Evolutionary conservation across 2,888 invertebrate species (phyloP).

Genomic region (Tetragonisca angustula): DNA sequence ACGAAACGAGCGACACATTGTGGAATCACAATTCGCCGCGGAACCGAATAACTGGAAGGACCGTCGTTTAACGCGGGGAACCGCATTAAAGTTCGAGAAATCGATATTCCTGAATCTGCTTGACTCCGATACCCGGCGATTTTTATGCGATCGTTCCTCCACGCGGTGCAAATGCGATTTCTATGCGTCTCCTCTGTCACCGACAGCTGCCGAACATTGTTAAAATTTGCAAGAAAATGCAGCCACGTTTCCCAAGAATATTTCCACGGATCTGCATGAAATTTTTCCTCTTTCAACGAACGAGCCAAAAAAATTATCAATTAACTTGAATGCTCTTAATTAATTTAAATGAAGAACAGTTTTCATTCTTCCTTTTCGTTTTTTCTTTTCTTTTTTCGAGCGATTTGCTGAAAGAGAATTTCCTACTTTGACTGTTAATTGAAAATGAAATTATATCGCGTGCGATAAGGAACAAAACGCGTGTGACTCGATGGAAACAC

Average conservation of each 20-base stretch:
- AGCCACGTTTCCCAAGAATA: not conserved
- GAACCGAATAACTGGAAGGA: not conserved
- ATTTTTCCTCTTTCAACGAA: not conserved
- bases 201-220: not conserved
- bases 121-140: not conserved
- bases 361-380: too few species aligned
- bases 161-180: constrained; percentile 5
- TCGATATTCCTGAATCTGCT: constrained; percentile 13
- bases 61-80: not conserved
- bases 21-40: not conserved
- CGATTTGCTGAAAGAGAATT: too few species aligned
- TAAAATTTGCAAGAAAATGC: constrained; percentile 4
- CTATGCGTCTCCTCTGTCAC: constrained; percentile 1
- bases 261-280: not conserved
- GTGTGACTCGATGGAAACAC: not conserved
- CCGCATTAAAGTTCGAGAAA: not conserved
- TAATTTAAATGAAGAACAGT: too few species aligned
- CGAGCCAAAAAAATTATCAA: not conserved
- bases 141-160: not conserved
- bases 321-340: too few species aligned
- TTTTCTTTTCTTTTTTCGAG: too few species aligned
- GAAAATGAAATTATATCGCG: not conserved
- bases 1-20: not conserved
- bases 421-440: not conserved
- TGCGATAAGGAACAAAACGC: not conserved